Percentiles rank a stretch among this genome's conserved stretches.
phyloP scores from a whole-genome alignment of 1,140 invertebrate genomes.

The Leptinotarsa undecemlineata region DNA sequence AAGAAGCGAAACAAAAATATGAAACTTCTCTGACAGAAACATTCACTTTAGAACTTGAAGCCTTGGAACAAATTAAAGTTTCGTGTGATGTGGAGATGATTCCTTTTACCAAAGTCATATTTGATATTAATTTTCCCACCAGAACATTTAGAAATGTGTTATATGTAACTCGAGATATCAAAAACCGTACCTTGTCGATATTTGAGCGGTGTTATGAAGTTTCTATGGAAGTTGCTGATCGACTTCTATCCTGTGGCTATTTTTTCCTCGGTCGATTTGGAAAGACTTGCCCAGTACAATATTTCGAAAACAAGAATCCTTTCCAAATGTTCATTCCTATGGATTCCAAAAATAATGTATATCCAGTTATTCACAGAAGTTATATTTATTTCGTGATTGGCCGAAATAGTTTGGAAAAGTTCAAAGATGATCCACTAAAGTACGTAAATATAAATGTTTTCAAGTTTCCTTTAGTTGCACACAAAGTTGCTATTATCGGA shows the following conservation, averaged over 20 bases:
- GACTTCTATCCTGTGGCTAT: constrained; percentile 59
- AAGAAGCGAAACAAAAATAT: constrained; percentile 55
- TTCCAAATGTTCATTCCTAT: constrained; percentile 58
- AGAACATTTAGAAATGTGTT: constrained; percentile 54
- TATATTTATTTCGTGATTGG: constrained; percentile 64
- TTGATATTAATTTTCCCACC: constrained; percentile 45
- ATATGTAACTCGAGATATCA: constrained; percentile 50
- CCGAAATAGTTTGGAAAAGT: constrained; percentile 56
- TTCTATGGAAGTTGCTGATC: constrained; percentile 59
- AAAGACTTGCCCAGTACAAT: constrained; percentile 63
- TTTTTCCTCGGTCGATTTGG: constrained; percentile 63
- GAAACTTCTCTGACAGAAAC: constrained; percentile 54
- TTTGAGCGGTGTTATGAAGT: constrained; percentile 62
- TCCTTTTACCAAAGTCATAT: constrained; percentile 55
- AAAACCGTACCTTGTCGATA: constrained; percentile 56
- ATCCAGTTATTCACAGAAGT: constrained; percentile 60
- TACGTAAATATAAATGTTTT: constrained; percentile 56
- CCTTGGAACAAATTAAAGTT: constrained; percentile 54
- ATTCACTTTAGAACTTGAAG: constrained; percentile 54
- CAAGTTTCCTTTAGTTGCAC: constrained; percentile 60
- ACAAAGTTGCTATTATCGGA: constrained; percentile 78
- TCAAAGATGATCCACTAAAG: constrained; percentile 59
- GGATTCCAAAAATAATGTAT: constrained; percentile 55
- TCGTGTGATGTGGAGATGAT: constrained; percentile 55
- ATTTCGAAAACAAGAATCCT: constrained; percentile 55